Base-by-base conservation (phyloP, 2,797 vertebrate genomes). In the Astyanax mexicanus region DNA sequence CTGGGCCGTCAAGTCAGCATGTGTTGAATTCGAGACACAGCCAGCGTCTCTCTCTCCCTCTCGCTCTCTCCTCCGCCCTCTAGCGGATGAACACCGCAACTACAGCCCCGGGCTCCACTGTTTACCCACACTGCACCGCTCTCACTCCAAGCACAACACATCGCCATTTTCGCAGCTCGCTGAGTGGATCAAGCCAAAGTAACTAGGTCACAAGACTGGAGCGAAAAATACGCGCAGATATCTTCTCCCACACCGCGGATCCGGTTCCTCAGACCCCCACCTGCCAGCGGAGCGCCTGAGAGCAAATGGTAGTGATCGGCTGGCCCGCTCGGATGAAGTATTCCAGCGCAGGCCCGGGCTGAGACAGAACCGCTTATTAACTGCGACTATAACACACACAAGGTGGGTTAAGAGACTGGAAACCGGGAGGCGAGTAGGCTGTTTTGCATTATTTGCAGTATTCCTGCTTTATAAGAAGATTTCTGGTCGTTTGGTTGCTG, bases 71-170 rank as follows among this genome's bases (percentile, higher is more conserved):
- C 21, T 27, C 0, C 38, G 61, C 54, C 64, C 38, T 58, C 72
- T 69, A 57, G 17, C 7, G 80, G 49, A 49, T 3, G 17, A 42
- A 9, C 0, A 7, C 7, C 3, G 19, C 47, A 67, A n/a, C n/a
- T n/a, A n/a, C 35, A 47, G 25, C 38, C 27, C 15, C 3, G n/a
- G 1, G 38, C 11, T 0, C 0, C 35, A 9, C 1, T 7, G 10
- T 44, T 55, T 84, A 82, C 83, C 83, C 83, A 84, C 25, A 73
- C 52, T 82, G 64, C 83, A 51, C 51, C 35, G 32, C 58, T n/a
- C 74, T 19, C 40, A 49, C 27, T 29, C 19, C 21, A 49, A 81
- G 40, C 76, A 81, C 55, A 80, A 70, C 64, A 80, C 62, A 21
- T 61, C 80, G 78, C 83, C 80, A 80, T 82, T 73, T 80, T 42